Base-by-base conservation (phyloP, 2,888 invertebrate species). In the Scaptomyza parva region DNA sequence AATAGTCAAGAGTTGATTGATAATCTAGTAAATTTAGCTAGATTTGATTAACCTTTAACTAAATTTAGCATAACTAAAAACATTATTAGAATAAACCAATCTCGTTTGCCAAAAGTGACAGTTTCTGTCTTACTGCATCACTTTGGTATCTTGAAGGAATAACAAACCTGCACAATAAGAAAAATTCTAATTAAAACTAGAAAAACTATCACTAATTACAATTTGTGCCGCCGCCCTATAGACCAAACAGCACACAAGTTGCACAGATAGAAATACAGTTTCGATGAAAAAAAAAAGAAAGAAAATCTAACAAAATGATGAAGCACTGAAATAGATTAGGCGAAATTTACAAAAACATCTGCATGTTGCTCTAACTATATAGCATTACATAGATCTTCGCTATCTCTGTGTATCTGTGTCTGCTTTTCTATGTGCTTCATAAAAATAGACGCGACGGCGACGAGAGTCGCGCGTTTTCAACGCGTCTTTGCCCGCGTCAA, bases 401-500 rank as follows among this genome's bases (percentile, higher is more conserved):
- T 44, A 30, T 44, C 22, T 53, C n/a, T 14, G 26, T 78, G 64
- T 66, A 59, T 43, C 37, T 68, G 64, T 64, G 26, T 74, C 41
- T 70, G 57, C 28, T 66, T 66, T 39, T 62, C 48, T 55, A 52
- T 64, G 59, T 64, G 53, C 57, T 59, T 50, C 75, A 83, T 65
- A 58, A 83, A 82, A 82, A 82, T 82, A 82, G 86, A 83, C 44
- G 66, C 63, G 80, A 72, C 78, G 65, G 72, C 55, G 69, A 65
- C 73, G 62, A 54, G 20, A 47, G 57, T 68, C 45, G 59, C 73
- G 75, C 69, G 76, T 68, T 86, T 86, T 84, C 82, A 84, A 84
- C 84, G 84, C 84, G 79, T 84, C 86, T 84, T 86, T 86, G 74
- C 70, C 60, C 77, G 85, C 88, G 73, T 88, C 85, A 88, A 89